Percentiles rank a stretch among this genome's conserved stretches.
phyloP scores from a whole-genome alignment of 37 sponge, comb jelly and placozoan species.

The Spongilla lacustris region DNA sequence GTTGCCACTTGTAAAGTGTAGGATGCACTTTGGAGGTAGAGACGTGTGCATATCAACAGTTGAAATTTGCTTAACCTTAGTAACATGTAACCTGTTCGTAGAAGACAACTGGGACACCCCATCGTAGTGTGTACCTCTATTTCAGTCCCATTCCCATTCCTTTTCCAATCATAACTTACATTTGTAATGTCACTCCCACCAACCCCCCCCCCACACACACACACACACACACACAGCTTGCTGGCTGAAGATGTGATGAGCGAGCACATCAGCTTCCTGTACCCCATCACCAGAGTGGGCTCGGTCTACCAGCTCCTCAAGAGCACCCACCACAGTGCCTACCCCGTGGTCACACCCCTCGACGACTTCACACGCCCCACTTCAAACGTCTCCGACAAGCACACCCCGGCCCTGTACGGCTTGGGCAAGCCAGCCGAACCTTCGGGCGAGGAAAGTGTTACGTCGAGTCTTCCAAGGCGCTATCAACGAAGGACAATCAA shows the following conservation, averaged over 20 bases:
- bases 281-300: slow-evolving; percentile 66
- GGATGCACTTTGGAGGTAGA: too few species aligned
- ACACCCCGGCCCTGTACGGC: slow-evolving; percentile 50
- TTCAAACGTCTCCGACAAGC: neutral
- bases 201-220: too few species aligned
- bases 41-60: too few species aligned
- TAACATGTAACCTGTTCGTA: too few species aligned
- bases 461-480: too few species aligned
- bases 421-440: neutral
- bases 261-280: slow-evolving; percentile 58
- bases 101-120: too few species aligned
- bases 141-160: too few species aligned
- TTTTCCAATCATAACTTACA: too few species aligned
- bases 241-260: slow-evolving; percentile 85
- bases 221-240: slow-evolving; percentile 27
- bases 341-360: slow-evolving; percentile 66
- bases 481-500: neutral
- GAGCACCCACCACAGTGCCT: slow-evolving; percentile 78
- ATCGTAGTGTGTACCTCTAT: too few species aligned
- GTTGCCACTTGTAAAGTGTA: too few species aligned
- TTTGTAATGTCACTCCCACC: too few species aligned
- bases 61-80: too few species aligned
- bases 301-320: slow-evolving; percentile 54
- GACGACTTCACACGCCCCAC: neutral
- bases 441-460: neutral